Conservation (phyloP, 2,113 vertebrate species). For the Lates calcarifer region DNA sequence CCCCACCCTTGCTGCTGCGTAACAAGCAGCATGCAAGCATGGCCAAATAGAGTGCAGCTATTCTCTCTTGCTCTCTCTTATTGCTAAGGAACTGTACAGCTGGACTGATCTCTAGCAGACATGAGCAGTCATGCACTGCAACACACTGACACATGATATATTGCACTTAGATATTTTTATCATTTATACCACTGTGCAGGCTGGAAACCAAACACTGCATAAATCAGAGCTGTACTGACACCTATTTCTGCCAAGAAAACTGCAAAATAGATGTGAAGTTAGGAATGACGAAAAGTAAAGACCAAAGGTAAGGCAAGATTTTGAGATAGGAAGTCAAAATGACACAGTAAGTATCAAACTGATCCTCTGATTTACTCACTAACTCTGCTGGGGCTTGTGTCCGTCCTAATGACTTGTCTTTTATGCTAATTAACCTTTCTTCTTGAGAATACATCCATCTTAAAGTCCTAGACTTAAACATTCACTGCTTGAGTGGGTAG, state of each 20-base stretch:
- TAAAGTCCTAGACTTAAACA: not conserved
- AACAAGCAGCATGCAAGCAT: not conserved
- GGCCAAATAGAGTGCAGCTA: not conserved
- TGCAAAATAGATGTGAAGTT: no score
- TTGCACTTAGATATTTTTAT: not conserved
- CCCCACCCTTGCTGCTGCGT: not conserved
- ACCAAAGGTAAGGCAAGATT: no score
- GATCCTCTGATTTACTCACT: no score
- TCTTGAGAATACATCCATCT: not conserved
- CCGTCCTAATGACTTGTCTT: no score
- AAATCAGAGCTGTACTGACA: not conserved
- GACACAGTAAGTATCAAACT: no score
- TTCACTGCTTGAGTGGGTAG: no score
- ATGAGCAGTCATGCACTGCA: slow-evolving; percentile 35
- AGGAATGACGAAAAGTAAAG: no score
- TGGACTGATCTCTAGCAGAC: slow-evolving; percentile 49
- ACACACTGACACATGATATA: not conserved
- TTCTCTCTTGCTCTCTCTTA: slow-evolving; percentile 41
- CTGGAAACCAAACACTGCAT: not conserved
- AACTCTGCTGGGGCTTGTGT: no score
- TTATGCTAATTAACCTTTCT: no score
- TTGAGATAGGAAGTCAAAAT: no score
- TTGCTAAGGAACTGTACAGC: slow-evolving; percentile 80
- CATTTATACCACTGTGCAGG: not conserved
- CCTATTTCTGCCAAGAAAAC: not conserved